Base-by-base conservation (phyloP, 2,797 vertebrate genomes). In the Gymnocypris eckloni region DNA sequence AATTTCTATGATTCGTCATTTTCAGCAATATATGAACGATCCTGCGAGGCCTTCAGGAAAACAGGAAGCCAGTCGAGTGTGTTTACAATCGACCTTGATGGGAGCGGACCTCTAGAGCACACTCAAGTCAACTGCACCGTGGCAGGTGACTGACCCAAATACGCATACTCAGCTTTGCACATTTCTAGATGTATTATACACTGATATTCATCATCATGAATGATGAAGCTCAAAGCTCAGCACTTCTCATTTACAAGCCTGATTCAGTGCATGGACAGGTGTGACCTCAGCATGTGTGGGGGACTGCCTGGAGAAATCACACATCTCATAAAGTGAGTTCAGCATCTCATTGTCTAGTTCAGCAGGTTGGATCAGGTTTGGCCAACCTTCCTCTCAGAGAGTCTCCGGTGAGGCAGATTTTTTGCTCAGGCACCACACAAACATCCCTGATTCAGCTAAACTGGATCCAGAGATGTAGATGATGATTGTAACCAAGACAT, bases 21-120 rank as follows among this genome's bases (percentile, higher is more conserved):
- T 54, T 22, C 86, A 91, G 90, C 90, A 43, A 89, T 91, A 79
- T 90, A 88, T 39, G 87, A 91, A 83, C 86, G 87, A 79, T 91
- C 90, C 18, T 91, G 90, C 52, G 87, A 89, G 73, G 89, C 90
- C 22, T 88, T 88, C 85, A 87, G 89, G 70, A 89, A 88, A 67
- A 88, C 82, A 82, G 85, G 82, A 56, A 89, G 88, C 52, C 85
- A 86, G 61, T 81, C 85, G 13, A 89, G 87, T 50, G 79, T 84
- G 56, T 90, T 89, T 72, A 89, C 87, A n/a, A 81, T 91, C 43
- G 87, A 91, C 84, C 90, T 86, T 43, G 90, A 91, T 79, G 89
- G 87, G 33, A 90, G 90, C 37, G 90, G 90, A 37, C 85, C 87
- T 2, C 59, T 91, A 39, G 87, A 90, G 33, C 64, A 84, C 52